phyloP scores from a whole-genome alignment of 2,888 invertebrate species.

The Callyntrura sp. region DNA sequence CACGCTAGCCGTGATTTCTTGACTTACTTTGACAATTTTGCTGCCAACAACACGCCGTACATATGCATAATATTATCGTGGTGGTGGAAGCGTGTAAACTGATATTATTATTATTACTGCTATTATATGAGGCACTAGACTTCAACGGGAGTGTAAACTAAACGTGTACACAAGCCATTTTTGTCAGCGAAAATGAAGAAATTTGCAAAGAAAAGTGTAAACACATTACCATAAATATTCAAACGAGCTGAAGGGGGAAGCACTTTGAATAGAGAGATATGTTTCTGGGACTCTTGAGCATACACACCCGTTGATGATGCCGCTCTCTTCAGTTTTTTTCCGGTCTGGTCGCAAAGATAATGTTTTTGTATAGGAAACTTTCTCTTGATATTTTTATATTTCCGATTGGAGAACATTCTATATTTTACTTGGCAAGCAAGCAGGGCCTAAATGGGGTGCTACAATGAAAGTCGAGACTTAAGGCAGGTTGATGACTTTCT shows the following conservation, averaged over 20 bases:
- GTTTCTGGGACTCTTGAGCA: constrained; percentile 1
- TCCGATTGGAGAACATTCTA: constrained; percentile 50
- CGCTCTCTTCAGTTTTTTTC: not conserved
- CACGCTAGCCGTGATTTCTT: constrained; percentile 66
- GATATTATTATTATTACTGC: not conserved
- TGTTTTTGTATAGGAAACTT: constrained; percentile 26
- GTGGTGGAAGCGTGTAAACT: not conserved
- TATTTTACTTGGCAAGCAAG: constrained; percentile 57
- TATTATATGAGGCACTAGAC: constrained; percentile 13
- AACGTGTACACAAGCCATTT: constrained; percentile 28
- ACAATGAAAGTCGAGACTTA: not conserved
- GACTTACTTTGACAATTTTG: constrained; percentile 67
- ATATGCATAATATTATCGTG: constrained; percentile 1
- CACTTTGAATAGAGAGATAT: constrained; percentile 38
- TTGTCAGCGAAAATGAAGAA: constrained; percentile 50
- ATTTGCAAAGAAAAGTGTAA: constrained; percentile 58
- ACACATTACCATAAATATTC: constrained; percentile 64
- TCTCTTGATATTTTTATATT: constrained; percentile 37
- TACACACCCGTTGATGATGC: not conserved
- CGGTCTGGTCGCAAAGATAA: constrained; percentile 41
- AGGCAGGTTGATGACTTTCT: constrained; percentile 42
- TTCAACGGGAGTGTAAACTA: not conserved
- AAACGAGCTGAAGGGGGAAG: constrained; percentile 45
- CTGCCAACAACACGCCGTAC: constrained; percentile 51
- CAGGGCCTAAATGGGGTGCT: not conserved